Conservation (phyloP, 2,113 vertebrate genomes). For the Bombycilla garrulus region DNA sequence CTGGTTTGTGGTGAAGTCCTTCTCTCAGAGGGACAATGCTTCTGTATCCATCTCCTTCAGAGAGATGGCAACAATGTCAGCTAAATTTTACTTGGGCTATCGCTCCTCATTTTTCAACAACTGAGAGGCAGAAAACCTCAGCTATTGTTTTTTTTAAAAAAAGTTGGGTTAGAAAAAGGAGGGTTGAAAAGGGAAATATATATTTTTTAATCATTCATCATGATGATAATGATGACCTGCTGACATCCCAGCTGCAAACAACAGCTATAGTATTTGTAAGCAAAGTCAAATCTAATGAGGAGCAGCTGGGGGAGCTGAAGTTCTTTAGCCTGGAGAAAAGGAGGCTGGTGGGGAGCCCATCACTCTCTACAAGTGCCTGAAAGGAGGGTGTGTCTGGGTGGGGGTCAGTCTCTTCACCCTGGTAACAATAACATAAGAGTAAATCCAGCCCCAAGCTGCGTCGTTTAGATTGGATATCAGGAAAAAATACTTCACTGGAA, state of each 20-base stretch:
- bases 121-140: neutral
- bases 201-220: too few relatives aligned
- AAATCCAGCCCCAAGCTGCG: neutral
- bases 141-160: neutral
- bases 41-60: neutral
- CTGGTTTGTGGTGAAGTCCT: neutral
- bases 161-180: neutral
- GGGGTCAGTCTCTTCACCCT: neutral
- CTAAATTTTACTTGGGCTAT: neutral
- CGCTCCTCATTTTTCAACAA: neutral
- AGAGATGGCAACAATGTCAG: neutral
- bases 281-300: neutral
- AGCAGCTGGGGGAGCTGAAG: neutral
- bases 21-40: neutral
- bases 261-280: neutral
- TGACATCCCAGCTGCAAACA: neutral
- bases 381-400: neutral
- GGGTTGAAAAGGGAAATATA: neutral
- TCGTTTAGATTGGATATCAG: neutral
- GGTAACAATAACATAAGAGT: neutral
- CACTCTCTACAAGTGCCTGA: neutral
- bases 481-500: neutral
- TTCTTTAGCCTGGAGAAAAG: neutral
- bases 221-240: neutral
- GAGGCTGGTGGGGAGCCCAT: neutral